These are phyloP conservation scores for Haemorhous mexicanus DNA, from an alignment of 2,113 vertebrate species.

Conservation along the genomic window DNA sequence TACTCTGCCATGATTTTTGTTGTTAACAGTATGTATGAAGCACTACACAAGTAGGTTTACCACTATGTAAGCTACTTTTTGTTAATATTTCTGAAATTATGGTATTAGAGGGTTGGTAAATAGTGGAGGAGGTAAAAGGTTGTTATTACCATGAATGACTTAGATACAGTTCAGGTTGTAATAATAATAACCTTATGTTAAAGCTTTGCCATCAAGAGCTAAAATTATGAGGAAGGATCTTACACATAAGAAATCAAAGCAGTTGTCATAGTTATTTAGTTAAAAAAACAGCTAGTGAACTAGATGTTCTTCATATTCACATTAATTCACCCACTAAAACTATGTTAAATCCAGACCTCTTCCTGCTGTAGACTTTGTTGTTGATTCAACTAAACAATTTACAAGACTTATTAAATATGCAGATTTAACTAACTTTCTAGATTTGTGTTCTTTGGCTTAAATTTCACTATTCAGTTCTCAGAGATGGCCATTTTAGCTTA, in stretches of 20 bases:
- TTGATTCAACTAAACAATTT: not conserved
- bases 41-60: not conserved
- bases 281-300: not conserved
- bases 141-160: not conserved
- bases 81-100: not conserved
- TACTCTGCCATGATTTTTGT: not conserved
- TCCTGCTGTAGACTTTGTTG: not conserved
- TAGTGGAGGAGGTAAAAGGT: not conserved
- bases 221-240: not conserved
- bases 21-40: not conserved
- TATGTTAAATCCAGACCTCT: not conserved
- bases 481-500: not conserved
- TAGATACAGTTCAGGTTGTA: not conserved
- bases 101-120: not conserved
- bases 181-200: not conserved
- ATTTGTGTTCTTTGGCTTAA: not conserved
- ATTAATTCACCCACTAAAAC: not conserved
- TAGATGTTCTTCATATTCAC: not conserved
- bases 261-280: not conserved
- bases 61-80: not conserved
- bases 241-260: not conserved
- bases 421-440: not conserved
- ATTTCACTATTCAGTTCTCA: not conserved
- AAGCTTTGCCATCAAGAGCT: not conserved
- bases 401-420: not conserved